phyloP scores from a whole-genome alignment of 1,140 invertebrate species.

The Trichonephila clavipes region DNA sequence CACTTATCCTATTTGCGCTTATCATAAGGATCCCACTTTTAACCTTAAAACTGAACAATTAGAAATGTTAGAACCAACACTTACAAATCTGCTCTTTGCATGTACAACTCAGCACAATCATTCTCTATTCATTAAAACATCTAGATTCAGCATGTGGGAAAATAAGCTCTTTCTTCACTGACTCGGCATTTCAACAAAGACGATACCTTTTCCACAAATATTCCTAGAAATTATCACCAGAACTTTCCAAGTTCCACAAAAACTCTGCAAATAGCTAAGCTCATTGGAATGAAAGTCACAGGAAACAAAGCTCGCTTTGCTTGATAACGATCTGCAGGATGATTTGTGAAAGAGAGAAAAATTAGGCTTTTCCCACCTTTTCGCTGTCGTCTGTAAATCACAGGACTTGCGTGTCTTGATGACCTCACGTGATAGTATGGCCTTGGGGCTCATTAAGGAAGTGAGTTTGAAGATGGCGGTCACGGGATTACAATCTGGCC shows the following conservation, averaged over 20 bases:
- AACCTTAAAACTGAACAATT: too few species aligned
- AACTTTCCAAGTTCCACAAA: neutral
- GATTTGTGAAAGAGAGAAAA: conserved; percentile 44
- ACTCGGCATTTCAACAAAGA: too few species aligned
- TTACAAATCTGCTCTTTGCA: too few species aligned
- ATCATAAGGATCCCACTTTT: too few species aligned
- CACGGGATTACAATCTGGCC: conserved; percentile 13
- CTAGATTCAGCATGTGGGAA: too few species aligned
- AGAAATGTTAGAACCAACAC: too few species aligned
- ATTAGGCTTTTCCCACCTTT: conserved; percentile 52
- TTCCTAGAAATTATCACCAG: too few species aligned
- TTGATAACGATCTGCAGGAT: conserved; percentile 14
- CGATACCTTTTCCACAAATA: too few species aligned
- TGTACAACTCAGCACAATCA: too few species aligned
- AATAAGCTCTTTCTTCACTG: too few species aligned
- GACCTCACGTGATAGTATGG: conserved; percentile 39
- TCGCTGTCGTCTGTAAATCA: conserved; percentile 55
- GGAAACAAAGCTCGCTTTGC: neutral
- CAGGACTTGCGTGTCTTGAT: conserved; percentile 32
- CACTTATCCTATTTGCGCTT: too few species aligned
- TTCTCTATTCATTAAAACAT: too few species aligned
- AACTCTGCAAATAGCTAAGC: neutral
- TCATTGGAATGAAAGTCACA: neutral
- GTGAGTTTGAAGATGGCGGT: conserved; percentile 38
- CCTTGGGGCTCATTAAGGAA: conserved; percentile 59